Evolutionary conservation across 1,140 invertebrate genomes (phyloP).

Genomic region (Littorina saxatilis): DNA sequence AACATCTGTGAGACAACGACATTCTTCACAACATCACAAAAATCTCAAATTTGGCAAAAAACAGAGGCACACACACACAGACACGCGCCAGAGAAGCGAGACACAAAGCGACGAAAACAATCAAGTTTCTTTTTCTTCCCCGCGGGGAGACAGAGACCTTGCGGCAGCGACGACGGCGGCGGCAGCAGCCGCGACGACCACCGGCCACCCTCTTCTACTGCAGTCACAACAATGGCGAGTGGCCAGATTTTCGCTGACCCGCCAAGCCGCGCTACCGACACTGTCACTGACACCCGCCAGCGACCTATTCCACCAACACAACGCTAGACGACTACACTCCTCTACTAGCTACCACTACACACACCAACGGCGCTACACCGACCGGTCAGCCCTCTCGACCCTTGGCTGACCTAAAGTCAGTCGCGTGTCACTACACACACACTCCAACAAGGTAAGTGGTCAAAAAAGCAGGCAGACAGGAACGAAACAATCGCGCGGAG

Average conservation of each 20-base stretch:
- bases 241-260: background rate
- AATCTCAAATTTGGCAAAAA: too few species aligned
- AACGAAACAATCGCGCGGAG: background rate
- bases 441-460: background rate
- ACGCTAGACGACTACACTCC: background rate
- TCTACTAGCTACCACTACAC: background rate
- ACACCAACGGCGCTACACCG: background rate
- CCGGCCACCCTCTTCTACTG: background rate
- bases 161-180: background rate
- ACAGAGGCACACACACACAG: too few species aligned
- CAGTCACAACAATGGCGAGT: constrained; percentile 26
- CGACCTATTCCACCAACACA: too few species aligned
- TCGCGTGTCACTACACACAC: background rate
- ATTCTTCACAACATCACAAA: too few species aligned
- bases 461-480: constrained; percentile 3
- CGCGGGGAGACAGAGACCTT: background rate
- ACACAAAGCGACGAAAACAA: too few species aligned
- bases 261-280: background rate
- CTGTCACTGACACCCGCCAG: background rate
- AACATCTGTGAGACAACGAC: too few species aligned
- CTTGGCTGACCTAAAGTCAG: background rate
- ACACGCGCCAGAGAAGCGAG: too few species aligned
- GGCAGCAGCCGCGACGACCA: background rate
- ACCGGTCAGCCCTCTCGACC: background rate
- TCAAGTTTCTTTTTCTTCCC: too few species aligned